A percentile compares a stretch with the other conserved stretches of the same genome.
phyloP scores from a whole-genome alignment of 92 coral and sea anemone genomes.

The Isaurus tuberculatus region DNA sequence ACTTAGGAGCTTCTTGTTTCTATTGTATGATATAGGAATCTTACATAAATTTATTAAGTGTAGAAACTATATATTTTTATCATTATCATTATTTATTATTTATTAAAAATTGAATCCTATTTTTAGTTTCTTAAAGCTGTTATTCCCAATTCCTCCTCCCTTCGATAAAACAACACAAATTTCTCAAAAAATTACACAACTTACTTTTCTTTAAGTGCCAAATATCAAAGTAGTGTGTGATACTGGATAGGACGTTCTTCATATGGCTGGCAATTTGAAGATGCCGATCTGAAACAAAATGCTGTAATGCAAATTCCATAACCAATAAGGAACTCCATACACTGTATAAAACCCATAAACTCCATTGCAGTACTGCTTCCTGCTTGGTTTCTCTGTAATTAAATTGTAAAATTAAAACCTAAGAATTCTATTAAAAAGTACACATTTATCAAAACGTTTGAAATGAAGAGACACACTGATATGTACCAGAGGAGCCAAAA shows the following conservation, averaged over 20 bases:
- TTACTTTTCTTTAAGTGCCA: constrained; percentile 81
- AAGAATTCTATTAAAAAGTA: background rate
- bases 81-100: too few species aligned
- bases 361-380: constrained; percentile 76
- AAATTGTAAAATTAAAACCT: background rate
- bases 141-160: background rate
- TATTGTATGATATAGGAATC: too few species aligned
- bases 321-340: constrained; percentile 57
- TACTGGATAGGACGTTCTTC: constrained; percentile 50
- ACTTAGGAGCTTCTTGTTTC: too few species aligned
- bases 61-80: too few species aligned
- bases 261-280: constrained; percentile 68
- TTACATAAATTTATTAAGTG: too few species aligned
- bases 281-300: constrained; percentile 62
- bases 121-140: background rate
- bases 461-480: background rate
- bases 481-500: background rate
- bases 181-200: background rate
- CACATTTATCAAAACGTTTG: background rate
- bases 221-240: constrained; percentile 71
- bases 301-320: constrained; percentile 55
- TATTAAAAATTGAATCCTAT: background rate
- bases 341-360: constrained; percentile 58
- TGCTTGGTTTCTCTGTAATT: constrained; percentile 64
- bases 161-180: background rate